These are phyloP conservation scores for Rhinolophus ferrumequinum DNA, from an alignment of 2,113 vertebrate species.

Conservation along the genomic window DNA sequence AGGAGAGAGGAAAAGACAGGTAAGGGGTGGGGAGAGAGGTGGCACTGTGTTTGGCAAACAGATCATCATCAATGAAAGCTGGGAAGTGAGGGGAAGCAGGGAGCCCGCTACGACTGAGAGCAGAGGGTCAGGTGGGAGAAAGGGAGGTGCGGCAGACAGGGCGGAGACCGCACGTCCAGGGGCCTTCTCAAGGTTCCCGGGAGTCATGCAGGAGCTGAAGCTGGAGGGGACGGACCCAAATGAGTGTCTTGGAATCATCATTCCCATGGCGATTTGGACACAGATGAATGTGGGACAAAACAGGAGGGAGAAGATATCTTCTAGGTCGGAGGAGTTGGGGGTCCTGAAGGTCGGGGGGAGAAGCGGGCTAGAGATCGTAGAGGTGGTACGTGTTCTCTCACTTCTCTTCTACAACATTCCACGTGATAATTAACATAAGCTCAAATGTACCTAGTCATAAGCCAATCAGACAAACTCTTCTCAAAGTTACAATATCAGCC, in stretches of 20 bases:
- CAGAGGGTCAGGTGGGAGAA: neutral
- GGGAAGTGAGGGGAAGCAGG: neutral
- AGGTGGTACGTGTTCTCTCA: neutral
- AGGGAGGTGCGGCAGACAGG: neutral
- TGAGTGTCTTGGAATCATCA: accelerated
- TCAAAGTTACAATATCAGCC: neutral
- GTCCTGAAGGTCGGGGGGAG: accelerated
- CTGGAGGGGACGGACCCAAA: neutral
- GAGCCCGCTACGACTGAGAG: neutral
- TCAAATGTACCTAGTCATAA: neutral
- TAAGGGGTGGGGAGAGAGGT: too few relatives aligned
- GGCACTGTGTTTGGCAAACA: too few relatives aligned
- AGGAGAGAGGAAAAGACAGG: neutral
- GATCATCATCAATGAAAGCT: neutral
- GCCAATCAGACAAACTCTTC: neutral
- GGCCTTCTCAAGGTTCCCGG: neutral
- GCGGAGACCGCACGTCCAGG: too few relatives aligned
- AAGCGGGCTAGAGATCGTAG: neutral
- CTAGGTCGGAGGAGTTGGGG: neutral
- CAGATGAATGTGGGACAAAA: neutral
- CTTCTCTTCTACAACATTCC: neutral
- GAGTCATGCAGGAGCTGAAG: neutral
- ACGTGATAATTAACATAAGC: neutral
- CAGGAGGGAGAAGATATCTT: neutral
- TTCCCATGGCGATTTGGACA: too few relatives aligned